Evolutionary conservation across 2,113 vertebrate species (phyloP), one percentile per base, ranked within the genome.

Genomic region (Siphamia tubifer): DNA sequence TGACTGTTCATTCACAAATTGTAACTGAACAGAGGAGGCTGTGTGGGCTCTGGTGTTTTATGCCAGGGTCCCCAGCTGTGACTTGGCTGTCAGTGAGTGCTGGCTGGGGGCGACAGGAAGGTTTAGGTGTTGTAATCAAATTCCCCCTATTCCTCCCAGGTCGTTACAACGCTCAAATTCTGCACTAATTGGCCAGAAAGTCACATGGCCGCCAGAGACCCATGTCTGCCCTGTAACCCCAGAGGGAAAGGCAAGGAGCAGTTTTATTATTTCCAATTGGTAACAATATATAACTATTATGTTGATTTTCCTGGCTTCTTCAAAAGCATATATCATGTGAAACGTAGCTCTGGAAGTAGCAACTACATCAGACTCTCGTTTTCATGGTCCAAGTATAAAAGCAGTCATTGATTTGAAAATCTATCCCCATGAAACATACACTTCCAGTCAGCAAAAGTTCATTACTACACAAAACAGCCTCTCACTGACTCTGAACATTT

Each of bases 91-190:
- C 86, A 81, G 80, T 51, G 85, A 81, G 79, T 64, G 42, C 56
- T 49, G 75, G 71, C 44, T 68, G 71, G 69, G 77, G 87, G 80
- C 65, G 72, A 85, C 85, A 83, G 83, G 80, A 85, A 88, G 87
- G 86, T 86, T 88, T 88, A 85, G 84, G 86, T 89, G 85, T 81
- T 84, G 85, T 87, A 90, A 91, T 90, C 87, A 89, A 85, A 81
- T 82, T 66, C 80, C 43, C 69, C 36, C 80, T 81, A 82, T 84
- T 89, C 87, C 87, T 84, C 39, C 21, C 56, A 67, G 87, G 68
- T 91, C 68, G 63, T 88, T 88, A 87, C 77, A 19, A 52, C 4
- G 47, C 78, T 82, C 74, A 79, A 68, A 82, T 86, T 85, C 78
- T 66, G 60, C 79, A 82, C 85, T 91, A 91, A 91, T 91, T 91